These are phyloP conservation scores for Myanophis thanlyinensis DNA, from an alignment of 2,113 vertebrate species.

Conservation along the genomic window DNA sequence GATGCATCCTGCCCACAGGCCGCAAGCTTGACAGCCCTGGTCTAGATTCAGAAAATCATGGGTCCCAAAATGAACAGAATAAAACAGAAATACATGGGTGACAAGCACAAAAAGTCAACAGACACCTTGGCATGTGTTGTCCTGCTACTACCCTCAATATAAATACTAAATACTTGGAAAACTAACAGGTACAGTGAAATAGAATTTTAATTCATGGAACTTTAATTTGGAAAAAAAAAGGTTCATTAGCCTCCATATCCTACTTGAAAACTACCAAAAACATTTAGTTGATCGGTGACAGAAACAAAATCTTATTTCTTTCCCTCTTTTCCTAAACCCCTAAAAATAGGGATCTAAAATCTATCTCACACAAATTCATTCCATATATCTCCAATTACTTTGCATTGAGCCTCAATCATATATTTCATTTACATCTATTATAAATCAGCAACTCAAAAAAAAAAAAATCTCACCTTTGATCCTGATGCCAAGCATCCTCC, in stretches of 20 bases:
- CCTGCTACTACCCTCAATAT: neutral
- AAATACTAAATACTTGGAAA: neutral
- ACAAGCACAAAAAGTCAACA: neutral
- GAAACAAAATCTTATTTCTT: neutral
- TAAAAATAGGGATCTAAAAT: neutral
- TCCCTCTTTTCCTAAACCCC: neutral
- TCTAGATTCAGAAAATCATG: neutral
- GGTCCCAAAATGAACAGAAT: neutral
- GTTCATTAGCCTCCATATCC: neutral
- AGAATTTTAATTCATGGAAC: neutral
- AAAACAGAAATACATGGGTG: neutral
- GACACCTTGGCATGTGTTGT: neutral
- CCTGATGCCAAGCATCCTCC: conserved; percentile 90
- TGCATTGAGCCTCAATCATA: neutral
- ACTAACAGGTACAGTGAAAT: neutral
- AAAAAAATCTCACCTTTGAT: conserved; percentile 79
- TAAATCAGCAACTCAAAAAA: neutral
- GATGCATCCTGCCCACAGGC: no score
- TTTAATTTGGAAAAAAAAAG: neutral
- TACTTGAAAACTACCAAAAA: neutral
- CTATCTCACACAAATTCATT: neutral
- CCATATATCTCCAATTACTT: neutral
- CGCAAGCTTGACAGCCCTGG: no score
- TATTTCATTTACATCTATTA: neutral
- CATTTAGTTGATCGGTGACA: neutral